Evolutionary conservation across 1,140 invertebrate species (phyloP).

Genomic region (Platorchestia sp.): DNA sequence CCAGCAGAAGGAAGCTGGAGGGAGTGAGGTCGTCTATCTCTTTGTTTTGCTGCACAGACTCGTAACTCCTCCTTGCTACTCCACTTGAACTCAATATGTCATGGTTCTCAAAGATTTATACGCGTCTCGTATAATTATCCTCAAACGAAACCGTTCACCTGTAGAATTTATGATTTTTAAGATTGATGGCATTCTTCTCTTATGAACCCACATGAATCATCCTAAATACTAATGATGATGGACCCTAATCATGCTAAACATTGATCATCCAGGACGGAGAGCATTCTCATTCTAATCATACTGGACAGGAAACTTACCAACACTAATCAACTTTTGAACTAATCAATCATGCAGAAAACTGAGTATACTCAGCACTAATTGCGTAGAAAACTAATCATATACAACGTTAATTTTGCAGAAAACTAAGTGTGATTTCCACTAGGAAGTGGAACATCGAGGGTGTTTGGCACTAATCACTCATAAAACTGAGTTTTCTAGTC

Average conservation of each 20-base stretch:
- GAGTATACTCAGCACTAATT: not conserved
- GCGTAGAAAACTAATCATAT: no score
- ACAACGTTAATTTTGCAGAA: no score
- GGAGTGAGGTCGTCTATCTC: not conserved
- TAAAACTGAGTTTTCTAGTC: no score
- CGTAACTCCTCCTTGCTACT: not conserved
- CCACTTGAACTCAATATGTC: not conserved
- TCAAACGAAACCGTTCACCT: not conserved
- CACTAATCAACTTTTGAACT: no score
- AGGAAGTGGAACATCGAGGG: no score
- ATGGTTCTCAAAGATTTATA: not conserved
- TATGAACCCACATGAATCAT: not conserved
- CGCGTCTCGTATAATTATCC: not conserved
- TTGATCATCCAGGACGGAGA: not conserved
- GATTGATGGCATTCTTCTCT: not conserved
- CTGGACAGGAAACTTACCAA: no score
- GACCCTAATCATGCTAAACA: not conserved
- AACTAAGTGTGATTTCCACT: no score
- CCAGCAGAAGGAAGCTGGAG: not conserved
- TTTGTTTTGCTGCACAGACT: not conserved
- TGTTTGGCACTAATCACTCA: no score
- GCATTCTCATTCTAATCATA: no score
- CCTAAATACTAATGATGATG: not conserved
- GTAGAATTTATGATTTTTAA: not conserved
- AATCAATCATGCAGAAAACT: no score